phyloP scores from a whole-genome alignment of 2,797 vertebrate genomes.

The Stomatorhinus walkeri region DNA sequence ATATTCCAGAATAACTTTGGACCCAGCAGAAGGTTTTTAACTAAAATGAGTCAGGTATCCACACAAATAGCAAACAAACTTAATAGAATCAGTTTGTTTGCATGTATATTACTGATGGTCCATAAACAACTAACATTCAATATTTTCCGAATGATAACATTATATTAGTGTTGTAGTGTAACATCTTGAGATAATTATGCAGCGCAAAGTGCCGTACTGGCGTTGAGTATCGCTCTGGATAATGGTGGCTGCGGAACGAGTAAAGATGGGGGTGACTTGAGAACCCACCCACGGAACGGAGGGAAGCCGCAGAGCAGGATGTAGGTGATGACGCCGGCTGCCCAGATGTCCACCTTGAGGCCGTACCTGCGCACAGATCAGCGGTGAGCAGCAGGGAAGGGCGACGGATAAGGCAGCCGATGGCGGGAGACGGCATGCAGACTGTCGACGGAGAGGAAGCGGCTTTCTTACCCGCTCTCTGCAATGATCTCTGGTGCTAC shows the following conservation, averaged over 20 bases:
- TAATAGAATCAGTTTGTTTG: not conserved
- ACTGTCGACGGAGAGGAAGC: not conserved
- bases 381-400: not conserved
- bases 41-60: not conserved
- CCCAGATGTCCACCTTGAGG: slow-evolving; percentile 59
- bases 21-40: not conserved
- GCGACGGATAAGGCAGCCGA: too few species aligned
- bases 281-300: slow-evolving; percentile 81
- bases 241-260: not conserved
- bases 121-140: slow-evolving; percentile 4
- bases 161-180: not conserved
- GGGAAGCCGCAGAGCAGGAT: slow-evolving; percentile 95
- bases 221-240: not conserved
- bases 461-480: slow-evolving; percentile 81
- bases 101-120: not conserved
- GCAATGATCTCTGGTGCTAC: slow-evolving; percentile 98
- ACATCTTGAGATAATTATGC: slow-evolving; percentile 4
- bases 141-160: slow-evolving; percentile 3
- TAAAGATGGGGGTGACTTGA: not conserved
- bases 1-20: not conserved
- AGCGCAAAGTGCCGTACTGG: not conserved
- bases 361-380: not conserved
- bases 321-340: slow-evolving; percentile 95
- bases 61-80: not conserved
- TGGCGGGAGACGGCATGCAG: not conserved